Base-by-base conservation (phyloP, 2,113 vertebrate genomes). In the Lampris incognitus region DNA sequence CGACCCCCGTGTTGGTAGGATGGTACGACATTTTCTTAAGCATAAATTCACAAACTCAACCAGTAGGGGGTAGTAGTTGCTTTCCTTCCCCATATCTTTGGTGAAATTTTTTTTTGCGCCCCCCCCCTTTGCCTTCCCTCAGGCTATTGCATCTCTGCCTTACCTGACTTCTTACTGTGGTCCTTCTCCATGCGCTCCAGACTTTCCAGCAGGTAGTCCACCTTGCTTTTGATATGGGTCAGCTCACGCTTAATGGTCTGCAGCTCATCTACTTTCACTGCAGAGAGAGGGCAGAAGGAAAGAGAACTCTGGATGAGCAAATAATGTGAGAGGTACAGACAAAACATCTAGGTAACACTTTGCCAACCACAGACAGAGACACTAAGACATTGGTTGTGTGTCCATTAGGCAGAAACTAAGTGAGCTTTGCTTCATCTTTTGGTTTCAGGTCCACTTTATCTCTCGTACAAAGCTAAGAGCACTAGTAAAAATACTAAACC, bases 131-230 rank as follows among this genome's bases (percentile, higher is more conserved):
- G 50, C 8, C 8, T 52, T 52, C 11, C 9, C 11, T 2, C 50
- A 5, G 2, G 2, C 2, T 52, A n/a, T 36, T 1, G 1, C 4
- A 5, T 52, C 13, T 8, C 50, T 52, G 13, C 66, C 77, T 0
- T 86, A 93, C 93, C 92, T 1, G 81, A 91, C 84, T 94, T 94
- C 91, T 96, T 96, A 87, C 89, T 91, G 88, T 97, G 96, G 69
- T 97, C 96, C 82, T 95, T 96, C 87, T 97, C 96, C 86, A 96
- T 96, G 80, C 95, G 94, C 85, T 96, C 96, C 85, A 97, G 85
- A 49, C 80, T 90, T 1, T 91, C 86, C 83, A 93, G 76, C 67
- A 92, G 89, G 61, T 91, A 88, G 10, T 92, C 91, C 76, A 91
- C 92, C 81, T 93, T 93, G 81, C 80, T 90, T 72, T 93, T 93